phyloP scores from a whole-genome alignment of 2,888 invertebrate species.

The Minunthozetes semirufus region DNA sequence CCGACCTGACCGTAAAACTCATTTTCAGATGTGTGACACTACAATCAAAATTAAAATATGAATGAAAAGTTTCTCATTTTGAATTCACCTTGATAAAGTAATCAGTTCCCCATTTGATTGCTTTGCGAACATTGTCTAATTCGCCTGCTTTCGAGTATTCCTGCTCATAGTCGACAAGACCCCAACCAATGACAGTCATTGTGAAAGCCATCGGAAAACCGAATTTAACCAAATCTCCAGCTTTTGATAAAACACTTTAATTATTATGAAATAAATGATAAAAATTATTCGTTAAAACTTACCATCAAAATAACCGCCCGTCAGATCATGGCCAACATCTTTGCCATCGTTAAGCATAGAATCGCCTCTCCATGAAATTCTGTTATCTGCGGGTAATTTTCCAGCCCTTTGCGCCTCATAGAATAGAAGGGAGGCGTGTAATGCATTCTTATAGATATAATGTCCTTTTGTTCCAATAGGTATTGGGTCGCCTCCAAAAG shows the following conservation, averaged over 20 bases:
- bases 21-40: not conserved
- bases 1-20: conserved; percentile 6
- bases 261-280: not conserved
- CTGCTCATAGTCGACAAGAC: not conserved
- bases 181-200: not conserved
- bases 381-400: not conserved
- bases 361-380: not conserved
- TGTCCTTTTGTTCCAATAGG: not conserved
- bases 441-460: not conserved
- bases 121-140: not conserved
- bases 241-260: not conserved
- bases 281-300: not conserved
- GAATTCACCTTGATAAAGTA: not conserved
- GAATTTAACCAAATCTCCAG: not conserved
- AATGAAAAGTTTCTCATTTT: not conserved
- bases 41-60: not conserved
- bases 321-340: not conserved
- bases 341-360: not conserved
- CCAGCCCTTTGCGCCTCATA: conserved; percentile 8
- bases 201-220: not conserved
- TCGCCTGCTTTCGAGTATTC: not conserved
- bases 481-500: no score
- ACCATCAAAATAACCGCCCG: conserved; percentile 4
- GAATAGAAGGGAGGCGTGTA: not conserved
- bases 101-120: conserved; percentile 14